These are phyloP conservation scores for Dryococelus australis DNA, from an alignment of 2,888 invertebrate species.

Conservation along the genomic window DNA sequence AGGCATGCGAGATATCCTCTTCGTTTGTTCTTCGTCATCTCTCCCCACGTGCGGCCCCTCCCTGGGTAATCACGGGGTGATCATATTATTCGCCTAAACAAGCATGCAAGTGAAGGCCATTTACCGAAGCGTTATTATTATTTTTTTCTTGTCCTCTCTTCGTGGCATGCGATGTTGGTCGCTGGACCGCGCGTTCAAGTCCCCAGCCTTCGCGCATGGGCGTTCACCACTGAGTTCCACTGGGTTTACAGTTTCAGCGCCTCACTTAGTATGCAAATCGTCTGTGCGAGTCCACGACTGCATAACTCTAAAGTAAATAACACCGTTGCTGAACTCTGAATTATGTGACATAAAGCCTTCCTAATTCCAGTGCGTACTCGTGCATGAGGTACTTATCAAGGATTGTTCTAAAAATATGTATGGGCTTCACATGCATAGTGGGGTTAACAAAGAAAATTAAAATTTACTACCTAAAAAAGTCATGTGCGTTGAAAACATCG, in stretches of 20 bases:
- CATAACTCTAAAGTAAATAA: background rate
- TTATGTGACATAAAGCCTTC: background rate
- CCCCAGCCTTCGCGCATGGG: background rate
- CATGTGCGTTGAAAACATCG: too few relatives aligned
- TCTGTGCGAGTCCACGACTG: background rate
- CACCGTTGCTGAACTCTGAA: background rate
- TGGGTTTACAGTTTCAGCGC: background rate
- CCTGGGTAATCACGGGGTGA: background rate
- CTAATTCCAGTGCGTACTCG: background rate
- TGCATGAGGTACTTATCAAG: too few relatives aligned
- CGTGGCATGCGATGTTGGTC: background rate
- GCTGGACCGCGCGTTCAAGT: background rate
- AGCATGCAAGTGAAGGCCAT: constrained; percentile 8
- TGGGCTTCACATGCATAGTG: too few relatives aligned
- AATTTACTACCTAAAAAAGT: too few relatives aligned
- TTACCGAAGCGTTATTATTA: background rate
- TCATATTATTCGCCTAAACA: background rate
- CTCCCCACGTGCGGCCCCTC: background rate
- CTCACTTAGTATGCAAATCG: background rate
- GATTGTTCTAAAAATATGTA: too few relatives aligned
- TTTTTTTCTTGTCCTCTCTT: background rate
- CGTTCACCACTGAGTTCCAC: background rate
- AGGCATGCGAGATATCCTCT: background rate
- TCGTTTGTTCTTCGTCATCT: background rate
- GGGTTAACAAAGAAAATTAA: too few relatives aligned